Base-by-base conservation (phyloP, 2,113 vertebrate genomes). In the Nothocercus nigrocapillus region DNA sequence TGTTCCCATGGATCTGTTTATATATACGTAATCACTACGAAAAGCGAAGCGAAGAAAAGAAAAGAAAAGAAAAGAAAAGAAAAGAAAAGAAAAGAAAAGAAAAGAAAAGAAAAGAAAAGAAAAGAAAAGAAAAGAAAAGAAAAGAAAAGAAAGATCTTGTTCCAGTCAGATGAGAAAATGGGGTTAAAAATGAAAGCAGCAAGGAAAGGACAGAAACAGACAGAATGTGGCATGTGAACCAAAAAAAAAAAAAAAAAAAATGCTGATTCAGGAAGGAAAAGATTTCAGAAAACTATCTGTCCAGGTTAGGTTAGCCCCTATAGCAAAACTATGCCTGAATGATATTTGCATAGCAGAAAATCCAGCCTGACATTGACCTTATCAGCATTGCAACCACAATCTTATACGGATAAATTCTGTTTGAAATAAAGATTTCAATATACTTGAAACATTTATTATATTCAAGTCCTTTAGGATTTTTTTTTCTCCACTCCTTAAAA, bases 341-440 rank as follows among this genome's bases (percentile, higher is more conserved):
- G 93, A 96, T 95, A 97, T 51, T 54, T 94, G 78, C 42, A 51
- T 40, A 63, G 5, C 80, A 96, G 95, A 95, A 97, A 97, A 98
- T 97, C 44, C 82, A 97, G 95, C 38, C 45, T 97, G 96, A 97
- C 85, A 90, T 15, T 94, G 96, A 95, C 89, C 88, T 97, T 97
- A 75, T 59, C 93, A 92, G 45, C 66, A 82, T 82, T 95, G 66
- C 54, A 72, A 83, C 8, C 11, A 93, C 91, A 94, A 78, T 86
- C 10, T 36, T 80, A 76, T 12, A 66, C 79, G 20, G 7, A 56
- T 74, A 95, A 90, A 91, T 85, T 42, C 84, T 92, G n/a, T 32
- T 96, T 90, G 30, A 97, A 93, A 94, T 94, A 95, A 85, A 83
- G 68, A 96, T 94, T 93, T 61, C 66, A 64, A 11, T 49, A 40